Evolutionary conservation across 2,888 invertebrate genomes (phyloP), one percentile per base, ranked within the genome.

Genomic region (Acrobasis consociella): DNA sequence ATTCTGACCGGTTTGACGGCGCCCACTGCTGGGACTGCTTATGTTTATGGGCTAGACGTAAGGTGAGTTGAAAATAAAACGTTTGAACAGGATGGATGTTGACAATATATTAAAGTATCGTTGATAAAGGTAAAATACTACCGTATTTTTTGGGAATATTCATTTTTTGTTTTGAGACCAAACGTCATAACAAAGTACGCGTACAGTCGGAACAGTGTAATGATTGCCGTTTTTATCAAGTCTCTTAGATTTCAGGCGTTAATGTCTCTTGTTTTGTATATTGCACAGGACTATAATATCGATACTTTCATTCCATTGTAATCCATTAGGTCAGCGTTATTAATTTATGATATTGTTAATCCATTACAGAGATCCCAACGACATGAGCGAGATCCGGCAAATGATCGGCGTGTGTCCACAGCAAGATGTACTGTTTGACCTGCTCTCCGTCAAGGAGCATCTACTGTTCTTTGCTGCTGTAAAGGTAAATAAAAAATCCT

Each of bases 321-420:
- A 31, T 31, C 31, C n/a, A n/a, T n/a, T n/a, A n/a, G 31, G 31
- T 7, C 2, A 31, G 31, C 31, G 31, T 31, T 31, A 31, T 31
- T 7, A 31, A 31, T 5, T 31, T 31, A 31, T 22, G 22, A 31
- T 31, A 31, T 31, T 31, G 5, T 31, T 31, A 5, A 2, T 31
- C 5, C 65, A 11, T 66, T 75, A 39, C 74, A 94, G 95, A 69
- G 95, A 97, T 78, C 94, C 95, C 1, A 94, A 95, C 70, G 96
- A 96, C 76, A 95, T 97, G 95, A 93, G 94, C 69, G 94, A 95
- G 81, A 96, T 97, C 60, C 93, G 97, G 10, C 94, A 95, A 75
- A 96, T 96, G 95, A 97, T 96, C 0, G 97, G 97, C 0, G 96
- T 97, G 8, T 97, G 97, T 83, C 97, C 97, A 0, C 97, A 97